Percentiles rank a stretch among this genome's conserved stretches.
These are phyloP conservation scores for Pogonognathellus flavescens DNA, from an alignment of 1,140 invertebrate species.

Conservation along the genomic window DNA sequence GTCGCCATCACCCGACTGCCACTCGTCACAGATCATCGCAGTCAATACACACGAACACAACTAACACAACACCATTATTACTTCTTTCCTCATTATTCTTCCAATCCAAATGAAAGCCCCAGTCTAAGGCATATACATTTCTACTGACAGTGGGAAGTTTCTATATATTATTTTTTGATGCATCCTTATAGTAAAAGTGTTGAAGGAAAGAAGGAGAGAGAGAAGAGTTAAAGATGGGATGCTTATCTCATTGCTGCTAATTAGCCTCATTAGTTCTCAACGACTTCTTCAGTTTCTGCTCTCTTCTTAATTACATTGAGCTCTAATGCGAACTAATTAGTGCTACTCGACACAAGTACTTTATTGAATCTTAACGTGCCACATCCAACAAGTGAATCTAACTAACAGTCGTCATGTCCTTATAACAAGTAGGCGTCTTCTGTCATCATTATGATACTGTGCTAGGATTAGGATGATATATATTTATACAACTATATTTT, in stretches of 20 bases:
- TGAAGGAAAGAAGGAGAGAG: neutral
- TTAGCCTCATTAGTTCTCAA: conserved; percentile 38
- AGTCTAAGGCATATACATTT: neutral
- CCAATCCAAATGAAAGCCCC: neutral
- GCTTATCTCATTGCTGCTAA: neutral
- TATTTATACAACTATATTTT: too few species aligned
- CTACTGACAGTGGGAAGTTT: neutral
- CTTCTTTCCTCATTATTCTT: neutral
- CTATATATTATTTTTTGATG: too few species aligned
- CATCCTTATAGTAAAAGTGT: neutral
- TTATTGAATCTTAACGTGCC: neutral
- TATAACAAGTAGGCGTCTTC: neutral
- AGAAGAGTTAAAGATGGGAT: neutral
- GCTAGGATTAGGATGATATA: too few species aligned
- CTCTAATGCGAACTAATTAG: neutral
- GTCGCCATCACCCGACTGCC: neutral
- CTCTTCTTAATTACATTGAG: conserved; percentile 29
- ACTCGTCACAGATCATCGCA: conserved; percentile 18
- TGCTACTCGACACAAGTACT: neutral
- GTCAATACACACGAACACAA: neutral
- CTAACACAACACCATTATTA: neutral
- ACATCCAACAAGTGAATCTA: neutral
- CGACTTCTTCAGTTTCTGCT: conserved; percentile 11
- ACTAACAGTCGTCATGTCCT: neutral
- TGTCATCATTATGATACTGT: too few species aligned